These are phyloP conservation scores for Phaethon lepturus DNA, from an alignment of 2,113 vertebrate genomes.

Conservation along the genomic window DNA sequence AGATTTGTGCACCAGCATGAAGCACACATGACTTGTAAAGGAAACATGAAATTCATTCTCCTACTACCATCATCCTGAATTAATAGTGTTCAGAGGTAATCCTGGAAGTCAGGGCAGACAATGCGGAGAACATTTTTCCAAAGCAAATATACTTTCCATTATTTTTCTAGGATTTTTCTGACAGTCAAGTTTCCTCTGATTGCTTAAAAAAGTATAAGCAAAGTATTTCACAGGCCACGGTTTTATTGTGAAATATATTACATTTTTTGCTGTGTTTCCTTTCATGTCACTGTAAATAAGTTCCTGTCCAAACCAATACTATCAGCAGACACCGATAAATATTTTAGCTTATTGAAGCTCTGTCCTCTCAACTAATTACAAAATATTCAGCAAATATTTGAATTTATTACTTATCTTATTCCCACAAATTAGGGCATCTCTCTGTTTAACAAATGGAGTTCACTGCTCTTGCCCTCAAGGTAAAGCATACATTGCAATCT, in stretches of 20 bases:
- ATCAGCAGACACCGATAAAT: background rate
- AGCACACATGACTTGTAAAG: background rate
- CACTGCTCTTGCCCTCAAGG: conserved; percentile 70
- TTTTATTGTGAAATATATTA: background rate
- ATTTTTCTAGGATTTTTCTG: background rate
- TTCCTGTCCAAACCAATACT: background rate
- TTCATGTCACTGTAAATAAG: background rate
- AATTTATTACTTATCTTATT: conserved; percentile 61
- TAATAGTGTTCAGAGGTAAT: background rate
- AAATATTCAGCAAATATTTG: conserved; percentile 82
- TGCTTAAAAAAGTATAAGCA: background rate
- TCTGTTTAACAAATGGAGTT: conserved; percentile 76
- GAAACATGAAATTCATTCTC: background rate
- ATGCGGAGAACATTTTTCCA: background rate
- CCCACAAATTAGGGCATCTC: conserved; percentile 57
- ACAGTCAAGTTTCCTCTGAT: background rate
- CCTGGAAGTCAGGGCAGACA: background rate
- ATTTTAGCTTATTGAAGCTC: conserved; percentile 22
- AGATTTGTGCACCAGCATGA: background rate
- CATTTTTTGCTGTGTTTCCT: background rate
- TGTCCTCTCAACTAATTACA: conserved; percentile 70
- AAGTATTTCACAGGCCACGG: background rate
- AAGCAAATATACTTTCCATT: background rate
- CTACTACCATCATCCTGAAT: background rate
- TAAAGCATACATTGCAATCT: conserved; percentile 73